phyloP scores from a whole-genome alignment of 2,797 vertebrate species.

The Chaenodraco wilsoni region DNA sequence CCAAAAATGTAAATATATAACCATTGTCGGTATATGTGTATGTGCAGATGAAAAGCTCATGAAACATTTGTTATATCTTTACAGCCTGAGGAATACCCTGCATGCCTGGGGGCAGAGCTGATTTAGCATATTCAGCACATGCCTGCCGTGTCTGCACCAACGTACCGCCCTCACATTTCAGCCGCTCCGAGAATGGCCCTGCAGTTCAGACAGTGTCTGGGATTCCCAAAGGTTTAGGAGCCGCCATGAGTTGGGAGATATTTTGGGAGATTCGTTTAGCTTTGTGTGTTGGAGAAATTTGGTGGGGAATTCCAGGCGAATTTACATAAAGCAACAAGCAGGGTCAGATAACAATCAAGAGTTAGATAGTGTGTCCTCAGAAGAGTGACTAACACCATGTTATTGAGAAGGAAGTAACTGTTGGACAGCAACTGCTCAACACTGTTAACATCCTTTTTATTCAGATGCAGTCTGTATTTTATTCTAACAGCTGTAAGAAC shows the following conservation, averaged over 20 bases:
- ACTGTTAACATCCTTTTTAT: conserved; percentile 17
- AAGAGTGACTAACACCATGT: conserved; percentile 8
- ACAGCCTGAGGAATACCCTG: conserved; percentile 17
- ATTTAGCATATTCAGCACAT: conserved; percentile 61
- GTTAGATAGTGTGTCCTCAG: conserved; percentile 18
- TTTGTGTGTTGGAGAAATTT: conserved; percentile 22
- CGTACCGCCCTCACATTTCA: conserved; percentile 37
- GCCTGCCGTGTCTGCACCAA: conserved; percentile 28
- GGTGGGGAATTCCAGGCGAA: not conserved
- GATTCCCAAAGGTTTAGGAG: conserved; percentile 41
- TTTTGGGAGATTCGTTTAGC: conserved; percentile 22
- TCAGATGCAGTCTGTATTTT: conserved; percentile 24
- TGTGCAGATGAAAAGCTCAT: conserved; percentile 1
- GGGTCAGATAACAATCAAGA: not conserved
- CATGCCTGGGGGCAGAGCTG: conserved; percentile 28
- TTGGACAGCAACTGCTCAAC: not conserved
- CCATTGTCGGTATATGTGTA: not conserved
- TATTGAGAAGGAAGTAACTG: not conserved
- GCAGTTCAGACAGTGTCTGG: conserved; percentile 16
- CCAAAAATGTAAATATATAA: conserved; percentile 6
- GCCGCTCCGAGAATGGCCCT: conserved; percentile 46
- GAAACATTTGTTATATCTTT: conserved; percentile 17
- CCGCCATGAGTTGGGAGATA: conserved; percentile 22
- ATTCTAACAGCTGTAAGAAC: conserved; percentile 16
- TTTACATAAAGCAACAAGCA: conserved; percentile 10